These are phyloP conservation scores for Peromyscus eremicus DNA, from an alignment of 2,797 vertebrate genomes.

Conservation along the genomic window DNA sequence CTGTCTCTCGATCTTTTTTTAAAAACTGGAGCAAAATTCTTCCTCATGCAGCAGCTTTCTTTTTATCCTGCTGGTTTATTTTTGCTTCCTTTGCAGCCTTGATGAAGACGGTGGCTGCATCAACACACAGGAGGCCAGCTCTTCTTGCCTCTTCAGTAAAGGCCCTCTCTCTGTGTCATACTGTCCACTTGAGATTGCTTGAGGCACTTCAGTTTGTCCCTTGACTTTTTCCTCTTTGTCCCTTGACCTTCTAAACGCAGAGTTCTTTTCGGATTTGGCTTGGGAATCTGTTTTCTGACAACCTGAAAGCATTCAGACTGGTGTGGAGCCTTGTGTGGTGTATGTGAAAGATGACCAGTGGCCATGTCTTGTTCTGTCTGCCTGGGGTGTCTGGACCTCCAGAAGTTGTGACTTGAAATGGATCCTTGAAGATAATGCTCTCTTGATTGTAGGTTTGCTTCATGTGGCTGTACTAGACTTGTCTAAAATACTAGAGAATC, in stretches of 20 bases:
- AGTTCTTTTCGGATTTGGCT: constrained; percentile 50
- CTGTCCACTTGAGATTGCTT: constrained; percentile 37
- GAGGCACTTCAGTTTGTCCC: constrained; percentile 1
- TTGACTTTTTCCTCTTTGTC: constrained; percentile 48
- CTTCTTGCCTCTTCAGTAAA: constrained; percentile 57
- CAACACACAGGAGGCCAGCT: constrained; percentile 50
- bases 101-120: constrained; percentile 52
- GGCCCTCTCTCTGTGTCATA: constrained; percentile 59
- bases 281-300: constrained; percentile 49
- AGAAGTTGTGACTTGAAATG: not conserved
- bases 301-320: constrained; percentile 11
- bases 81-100: constrained; percentile 83
- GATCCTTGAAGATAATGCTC: not conserved
- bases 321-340: not conserved
- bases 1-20: not conserved
- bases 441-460: constrained; percentile 25
- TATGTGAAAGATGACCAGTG: constrained; percentile 25
- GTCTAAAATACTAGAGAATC: constrained; percentile 49
- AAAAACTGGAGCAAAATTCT: constrained; percentile 86
- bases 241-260: constrained; percentile 57
- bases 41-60: constrained; percentile 81
- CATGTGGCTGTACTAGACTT: constrained; percentile 30
- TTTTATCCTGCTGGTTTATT: constrained; percentile 84
- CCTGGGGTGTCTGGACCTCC: not conserved
- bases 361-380: not conserved